phyloP scores from a whole-genome alignment of 2,888 invertebrate species.

The Lutraria lutraria region DNA sequence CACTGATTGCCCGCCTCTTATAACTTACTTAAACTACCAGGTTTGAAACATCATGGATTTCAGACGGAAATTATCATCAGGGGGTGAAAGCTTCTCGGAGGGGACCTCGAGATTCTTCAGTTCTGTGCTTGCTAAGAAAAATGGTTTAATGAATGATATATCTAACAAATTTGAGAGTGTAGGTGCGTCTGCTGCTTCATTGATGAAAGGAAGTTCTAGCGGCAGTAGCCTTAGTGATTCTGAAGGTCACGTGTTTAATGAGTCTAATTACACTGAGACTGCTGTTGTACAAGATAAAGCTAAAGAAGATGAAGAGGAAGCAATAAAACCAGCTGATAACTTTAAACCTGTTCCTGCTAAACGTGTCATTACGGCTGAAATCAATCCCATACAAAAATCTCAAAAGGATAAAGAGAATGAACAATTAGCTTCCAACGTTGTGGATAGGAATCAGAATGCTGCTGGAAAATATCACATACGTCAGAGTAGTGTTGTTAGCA shows the following conservation, averaged over 20 bases:
- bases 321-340: not conserved
- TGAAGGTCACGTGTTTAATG: slow-evolving; percentile 48
- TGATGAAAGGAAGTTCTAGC: slow-evolving; percentile 76
- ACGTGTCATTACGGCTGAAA: slow-evolving; percentile 43
- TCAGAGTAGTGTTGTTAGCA: slow-evolving; percentile 59
- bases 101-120: slow-evolving; percentile 84
- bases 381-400: slow-evolving; percentile 41
- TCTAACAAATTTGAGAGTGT: slow-evolving; percentile 84
- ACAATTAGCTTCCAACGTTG: slow-evolving; percentile 25
- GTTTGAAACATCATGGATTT: slow-evolving; percentile 60
- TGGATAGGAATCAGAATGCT: slow-evolving; percentile 50
- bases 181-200: slow-evolving; percentile 70
- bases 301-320: not conserved
- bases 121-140: slow-evolving; percentile 84
- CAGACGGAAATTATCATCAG: slow-evolving; percentile 63
- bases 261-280: slow-evolving; percentile 20
- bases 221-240: slow-evolving; percentile 72
- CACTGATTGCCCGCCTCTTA: not conserved
- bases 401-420: slow-evolving; percentile 49
- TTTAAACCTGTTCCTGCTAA: slow-evolving; percentile 6
- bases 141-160: slow-evolving; percentile 83
- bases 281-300: slow-evolving; percentile 10
- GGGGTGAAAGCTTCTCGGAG: slow-evolving; percentile 78
- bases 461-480: slow-evolving; percentile 36
- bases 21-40: not conserved